These are phyloP conservation scores for Eidolon helvum DNA, from an alignment of 2,113 vertebrate species.

Conservation along the genomic window DNA sequence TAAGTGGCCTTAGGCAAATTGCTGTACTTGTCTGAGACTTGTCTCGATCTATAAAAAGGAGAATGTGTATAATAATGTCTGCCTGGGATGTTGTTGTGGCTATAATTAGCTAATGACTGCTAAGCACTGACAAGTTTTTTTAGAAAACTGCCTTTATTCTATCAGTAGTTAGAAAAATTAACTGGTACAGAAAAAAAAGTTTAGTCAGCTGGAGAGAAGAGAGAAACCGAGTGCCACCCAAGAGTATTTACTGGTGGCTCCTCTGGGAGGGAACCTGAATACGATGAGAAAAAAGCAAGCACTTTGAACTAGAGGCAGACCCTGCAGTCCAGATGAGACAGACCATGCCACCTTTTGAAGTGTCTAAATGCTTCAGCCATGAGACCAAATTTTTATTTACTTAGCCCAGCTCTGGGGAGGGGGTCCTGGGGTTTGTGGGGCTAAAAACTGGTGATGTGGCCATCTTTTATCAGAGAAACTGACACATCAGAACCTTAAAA, in stretches of 20 bases:
- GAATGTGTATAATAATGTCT: neutral
- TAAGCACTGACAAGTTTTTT: slow-evolving; percentile 53
- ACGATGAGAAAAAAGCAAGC: slow-evolving; percentile 60
- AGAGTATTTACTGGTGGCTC: neutral
- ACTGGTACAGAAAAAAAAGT: slow-evolving; percentile 83
- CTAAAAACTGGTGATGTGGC: neutral
- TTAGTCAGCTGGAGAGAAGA: slow-evolving; percentile 83
- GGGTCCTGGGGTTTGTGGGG: neutral
- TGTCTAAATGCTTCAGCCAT: slow-evolving; percentile 78
- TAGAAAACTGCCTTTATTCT: slow-evolving; percentile 88
- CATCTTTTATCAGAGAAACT: slow-evolving; percentile 56
- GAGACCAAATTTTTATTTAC: slow-evolving; percentile 75
- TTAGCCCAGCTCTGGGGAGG: slow-evolving; percentile 68
- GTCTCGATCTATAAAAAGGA: neutral
- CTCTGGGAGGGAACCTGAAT: slow-evolving; percentile 60
- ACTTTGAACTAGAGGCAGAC: slow-evolving; percentile 74
- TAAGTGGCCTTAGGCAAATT: neutral
- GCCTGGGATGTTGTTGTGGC: neutral
- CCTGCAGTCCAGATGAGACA: slow-evolving; percentile 78
- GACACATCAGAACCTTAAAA: slow-evolving; percentile 19
- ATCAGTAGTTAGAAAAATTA: slow-evolving; percentile 86
- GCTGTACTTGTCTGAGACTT: neutral
- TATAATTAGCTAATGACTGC: neutral
- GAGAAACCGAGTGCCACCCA: slow-evolving; percentile 76
- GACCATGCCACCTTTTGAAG: slow-evolving; percentile 70